Conservation (phyloP, 2,888 invertebrate species). For the Ommatoiulus sabulosus region DNA sequence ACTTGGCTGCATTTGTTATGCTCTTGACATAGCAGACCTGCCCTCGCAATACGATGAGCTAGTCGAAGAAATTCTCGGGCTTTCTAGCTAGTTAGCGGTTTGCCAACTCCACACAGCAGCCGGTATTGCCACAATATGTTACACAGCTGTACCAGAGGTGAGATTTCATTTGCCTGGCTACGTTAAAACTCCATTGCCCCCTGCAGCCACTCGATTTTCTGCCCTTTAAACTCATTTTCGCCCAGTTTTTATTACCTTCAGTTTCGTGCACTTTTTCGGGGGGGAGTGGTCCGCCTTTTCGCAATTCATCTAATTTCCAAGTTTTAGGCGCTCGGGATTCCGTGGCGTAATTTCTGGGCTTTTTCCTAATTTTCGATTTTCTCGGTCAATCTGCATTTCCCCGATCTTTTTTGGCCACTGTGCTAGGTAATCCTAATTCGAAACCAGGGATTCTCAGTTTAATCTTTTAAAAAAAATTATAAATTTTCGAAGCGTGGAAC, state of each 20-base stretch:
- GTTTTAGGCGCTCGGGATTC: neutral
- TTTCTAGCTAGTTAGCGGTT: constrained; percentile 36
- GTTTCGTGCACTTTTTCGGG: neutral
- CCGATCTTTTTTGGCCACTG: neutral
- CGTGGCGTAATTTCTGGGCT: neutral
- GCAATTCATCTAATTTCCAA: constrained; percentile 10
- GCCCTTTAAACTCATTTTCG: constrained; percentile 24
- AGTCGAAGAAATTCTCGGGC: neutral
- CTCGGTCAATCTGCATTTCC: neutral
- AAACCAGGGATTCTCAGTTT: neutral
- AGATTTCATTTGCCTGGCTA: constrained; percentile 47
- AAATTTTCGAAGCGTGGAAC: neutral
- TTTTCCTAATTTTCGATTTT: neutral
- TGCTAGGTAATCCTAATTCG: neutral
- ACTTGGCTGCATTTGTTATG: constrained; percentile 17
- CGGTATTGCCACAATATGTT: constrained; percentile 49
- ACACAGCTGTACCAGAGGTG: constrained; percentile 53
- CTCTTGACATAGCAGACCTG: constrained; percentile 15
- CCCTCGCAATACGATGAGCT: constrained; percentile 38
- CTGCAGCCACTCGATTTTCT: neutral
- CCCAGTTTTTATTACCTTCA: neutral
- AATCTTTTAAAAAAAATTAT: neutral
- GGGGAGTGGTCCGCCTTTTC: neutral
- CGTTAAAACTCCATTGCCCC: neutral
- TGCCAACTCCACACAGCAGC: constrained; percentile 38